Conservation (phyloP, 2,888 invertebrate species). For the Patella caerulea region DNA sequence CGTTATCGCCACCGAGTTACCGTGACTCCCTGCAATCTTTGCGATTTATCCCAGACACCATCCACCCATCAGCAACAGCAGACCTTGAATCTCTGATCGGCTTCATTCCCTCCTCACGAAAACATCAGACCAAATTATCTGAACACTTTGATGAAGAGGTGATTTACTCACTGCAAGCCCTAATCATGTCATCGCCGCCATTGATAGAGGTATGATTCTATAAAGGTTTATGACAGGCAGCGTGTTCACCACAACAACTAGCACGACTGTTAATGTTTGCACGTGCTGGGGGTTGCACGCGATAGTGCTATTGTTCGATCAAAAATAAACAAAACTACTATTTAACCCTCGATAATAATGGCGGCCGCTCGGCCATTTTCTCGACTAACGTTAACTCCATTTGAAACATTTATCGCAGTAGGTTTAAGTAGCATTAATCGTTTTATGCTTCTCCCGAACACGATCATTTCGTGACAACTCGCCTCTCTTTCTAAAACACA, state of each 20-base stretch:
- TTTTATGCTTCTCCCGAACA: not conserved
- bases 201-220: constrained; percentile 4
- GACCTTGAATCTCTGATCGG: too few species aligned
- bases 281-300: constrained; percentile 7
- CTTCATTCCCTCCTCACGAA: too few species aligned
- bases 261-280: constrained; percentile 8
- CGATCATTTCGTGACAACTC: not conserved
- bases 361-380: not conserved
- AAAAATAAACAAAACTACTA: not conserved
- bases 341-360: constrained; percentile 1
- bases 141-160: not conserved
- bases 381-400: not conserved
- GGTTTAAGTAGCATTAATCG: not conserved
- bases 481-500: not conserved
- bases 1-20: too few species aligned
- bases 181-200: constrained; percentile 5
- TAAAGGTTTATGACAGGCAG: constrained; percentile 5
- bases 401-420: not conserved
- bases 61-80: too few species aligned
- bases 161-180: not conserved
- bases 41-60: too few species aligned
- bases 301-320: constrained; percentile 8
- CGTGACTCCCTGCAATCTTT: too few species aligned
- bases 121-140: too few species aligned
- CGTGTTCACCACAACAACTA: constrained; percentile 10